phyloP scores from a whole-genome alignment of 2,888 invertebrate genomes.

The Seladonia tumulorum region DNA sequence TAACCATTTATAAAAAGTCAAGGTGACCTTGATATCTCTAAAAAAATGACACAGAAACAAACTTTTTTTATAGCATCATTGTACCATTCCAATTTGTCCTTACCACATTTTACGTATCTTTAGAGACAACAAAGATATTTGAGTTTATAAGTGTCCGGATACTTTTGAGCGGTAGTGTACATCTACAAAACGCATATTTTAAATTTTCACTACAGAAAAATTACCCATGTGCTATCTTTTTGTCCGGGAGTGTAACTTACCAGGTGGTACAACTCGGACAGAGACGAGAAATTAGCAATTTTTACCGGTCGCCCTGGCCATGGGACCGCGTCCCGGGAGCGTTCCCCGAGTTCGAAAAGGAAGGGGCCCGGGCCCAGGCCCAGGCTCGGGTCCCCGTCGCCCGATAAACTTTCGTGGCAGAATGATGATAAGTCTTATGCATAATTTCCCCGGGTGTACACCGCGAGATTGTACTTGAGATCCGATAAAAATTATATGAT shows the following conservation, averaged over 20 bases:
- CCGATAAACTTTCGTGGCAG: conserved; percentile 68
- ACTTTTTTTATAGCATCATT: no score
- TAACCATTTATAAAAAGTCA: no score
- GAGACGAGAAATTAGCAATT: conserved; percentile 51
- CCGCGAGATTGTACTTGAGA: conserved; percentile 78
- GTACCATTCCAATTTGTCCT: no score
- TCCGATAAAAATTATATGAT: conserved; percentile 80
- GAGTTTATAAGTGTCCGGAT: no score
- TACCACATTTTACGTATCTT: no score
- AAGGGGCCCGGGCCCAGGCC: neutral
- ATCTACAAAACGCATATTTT: no score
- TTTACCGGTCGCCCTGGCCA: conserved; percentile 17
- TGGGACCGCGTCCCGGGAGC: neutral
- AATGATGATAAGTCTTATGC: conserved; percentile 72
- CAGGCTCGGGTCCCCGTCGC: neutral
- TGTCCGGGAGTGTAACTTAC: conserved; percentile 1
- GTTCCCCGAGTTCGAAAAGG: neutral
- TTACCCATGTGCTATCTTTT: no score
- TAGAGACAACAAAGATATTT: no score
- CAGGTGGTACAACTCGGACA: neutral
- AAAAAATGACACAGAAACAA: no score
- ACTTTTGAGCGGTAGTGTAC: no score
- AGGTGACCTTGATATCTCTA: no score
- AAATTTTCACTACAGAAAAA: no score
- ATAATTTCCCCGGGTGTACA: conserved; percentile 74